phyloP scores from a whole-genome alignment of 2,888 invertebrate genomes.

The Poecilus cupreus region DNA sequence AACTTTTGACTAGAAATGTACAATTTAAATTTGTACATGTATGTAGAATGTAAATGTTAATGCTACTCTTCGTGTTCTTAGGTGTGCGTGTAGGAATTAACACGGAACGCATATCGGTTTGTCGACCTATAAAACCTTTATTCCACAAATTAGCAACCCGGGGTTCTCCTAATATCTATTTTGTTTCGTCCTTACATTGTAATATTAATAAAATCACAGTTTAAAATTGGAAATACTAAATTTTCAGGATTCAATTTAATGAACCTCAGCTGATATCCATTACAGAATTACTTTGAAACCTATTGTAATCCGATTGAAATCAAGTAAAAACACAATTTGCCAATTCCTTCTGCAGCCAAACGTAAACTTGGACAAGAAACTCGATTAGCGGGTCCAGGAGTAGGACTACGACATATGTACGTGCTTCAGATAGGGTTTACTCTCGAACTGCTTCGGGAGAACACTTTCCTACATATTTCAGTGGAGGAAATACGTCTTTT shows the following conservation, averaged over 20 bases:
- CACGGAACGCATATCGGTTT: no score
- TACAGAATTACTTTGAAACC: constrained; percentile 20
- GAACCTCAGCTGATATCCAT: neutral
- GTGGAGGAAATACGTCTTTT: neutral
- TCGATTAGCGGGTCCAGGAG: constrained; percentile 12
- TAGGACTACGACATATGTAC: constrained; percentile 10
- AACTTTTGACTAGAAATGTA: no score
- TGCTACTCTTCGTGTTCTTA: no score
- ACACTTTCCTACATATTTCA: constrained; percentile 17
- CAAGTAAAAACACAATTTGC: constrained; percentile 33
- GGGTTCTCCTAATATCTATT: no score
- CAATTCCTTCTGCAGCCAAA: constrained; percentile 9
- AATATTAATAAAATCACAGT: no score
- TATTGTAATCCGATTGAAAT: constrained; percentile 28
- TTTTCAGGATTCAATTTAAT: neutral
- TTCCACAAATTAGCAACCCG: no score
- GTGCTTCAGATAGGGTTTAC: constrained; percentile 1
- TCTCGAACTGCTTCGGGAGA: neutral
- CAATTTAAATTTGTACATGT: no score
- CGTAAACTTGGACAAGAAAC: constrained; percentile 28
- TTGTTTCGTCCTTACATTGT: no score
- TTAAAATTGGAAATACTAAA: neutral
- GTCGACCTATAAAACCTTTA: no score
- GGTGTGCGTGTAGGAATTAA: no score
- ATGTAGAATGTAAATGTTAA: no score